A percentile compares a stretch with the other conserved stretches of the same genome.
Evolutionary conservation across 92 coral and sea anemone species (phyloP).

Genomic region (Parazoanthus atlanticus): DNA sequence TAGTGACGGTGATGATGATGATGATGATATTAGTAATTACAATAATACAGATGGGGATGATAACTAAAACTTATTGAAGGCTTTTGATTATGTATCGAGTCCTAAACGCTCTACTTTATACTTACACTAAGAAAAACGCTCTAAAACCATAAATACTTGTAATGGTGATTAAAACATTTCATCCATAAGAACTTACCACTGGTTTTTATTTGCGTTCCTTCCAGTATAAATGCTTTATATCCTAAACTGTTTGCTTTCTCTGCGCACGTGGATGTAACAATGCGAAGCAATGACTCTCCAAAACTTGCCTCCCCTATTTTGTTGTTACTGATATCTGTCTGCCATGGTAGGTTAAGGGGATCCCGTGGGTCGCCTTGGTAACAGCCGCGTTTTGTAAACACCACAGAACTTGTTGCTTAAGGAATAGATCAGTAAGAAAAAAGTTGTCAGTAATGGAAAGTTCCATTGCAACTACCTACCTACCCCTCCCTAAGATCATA

Average conservation of each 20-base stretch:
- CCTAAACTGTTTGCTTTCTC: background rate
- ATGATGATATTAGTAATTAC: background rate
- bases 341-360: background rate
- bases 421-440: background rate
- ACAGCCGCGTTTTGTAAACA: constrained; percentile 6
- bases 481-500: no score
- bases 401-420: background rate
- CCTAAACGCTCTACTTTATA: no score
- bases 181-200: background rate
- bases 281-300: background rate
- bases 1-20: background rate
- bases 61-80: no score
- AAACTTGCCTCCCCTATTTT: background rate
- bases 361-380: background rate
- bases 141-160: no score
- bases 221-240: background rate
- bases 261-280: background rate
- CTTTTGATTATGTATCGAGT: no score
- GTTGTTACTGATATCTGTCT: background rate
- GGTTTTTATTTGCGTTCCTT: background rate
- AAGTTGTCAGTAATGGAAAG: background rate
- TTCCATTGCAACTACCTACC: no score
- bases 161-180: background rate
- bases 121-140: no score
- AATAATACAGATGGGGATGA: background rate